Evolutionary conservation across 37 sponge, comb jelly and placozoan species (phyloP), one percentile per base, ranked within the genome.

Genomic region (Crambe crambe): DNA sequence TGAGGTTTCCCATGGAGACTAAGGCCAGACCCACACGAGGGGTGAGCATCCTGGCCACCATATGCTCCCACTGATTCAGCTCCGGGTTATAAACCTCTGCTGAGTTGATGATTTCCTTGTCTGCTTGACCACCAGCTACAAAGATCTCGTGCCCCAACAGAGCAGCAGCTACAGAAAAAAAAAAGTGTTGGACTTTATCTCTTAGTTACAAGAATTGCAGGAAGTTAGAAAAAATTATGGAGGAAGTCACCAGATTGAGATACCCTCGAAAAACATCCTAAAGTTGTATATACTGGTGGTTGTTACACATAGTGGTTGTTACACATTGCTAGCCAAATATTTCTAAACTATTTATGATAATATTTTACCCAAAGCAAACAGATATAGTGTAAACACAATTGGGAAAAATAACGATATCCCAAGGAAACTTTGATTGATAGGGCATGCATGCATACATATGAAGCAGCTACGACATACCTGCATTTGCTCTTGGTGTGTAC

Each of bases 111-210:
- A 92, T 80, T 64, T 85, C 85, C 22, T 84, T 85, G 23, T 76
- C 78, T 32, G 78, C 66, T 69, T 86, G 87, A 4, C 93, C 93
- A 20, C 93, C 93, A 31, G 88, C 74, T 25, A 92, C 89, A 72
- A 87, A 92, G 44, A 92, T 92, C 74, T 92, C 93, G 54, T 81
- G 81, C 1, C 89, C 89, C 26, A 92, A 34, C 20, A 92, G 72
- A 22, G 67, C 81, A 32, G 89, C 93, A 73, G 74, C 91, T 87
- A 26, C 5, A 17, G 71, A 1, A 44, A 9, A 26, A 30, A 26
- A 15, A 32, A 23, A 20, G 21, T 26, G 15, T 18, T 51, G 9
- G 54, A 51, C 54, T 18, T 51, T 51, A 9, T 51, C 54, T 18
- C 15, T 51, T 15, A 51, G 9, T 51, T 51, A 51, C 15, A 51